These are phyloP conservation scores for Dissostichus mawsoni DNA, from an alignment of 2,113 vertebrate genomes.

Conservation along the genomic window DNA sequence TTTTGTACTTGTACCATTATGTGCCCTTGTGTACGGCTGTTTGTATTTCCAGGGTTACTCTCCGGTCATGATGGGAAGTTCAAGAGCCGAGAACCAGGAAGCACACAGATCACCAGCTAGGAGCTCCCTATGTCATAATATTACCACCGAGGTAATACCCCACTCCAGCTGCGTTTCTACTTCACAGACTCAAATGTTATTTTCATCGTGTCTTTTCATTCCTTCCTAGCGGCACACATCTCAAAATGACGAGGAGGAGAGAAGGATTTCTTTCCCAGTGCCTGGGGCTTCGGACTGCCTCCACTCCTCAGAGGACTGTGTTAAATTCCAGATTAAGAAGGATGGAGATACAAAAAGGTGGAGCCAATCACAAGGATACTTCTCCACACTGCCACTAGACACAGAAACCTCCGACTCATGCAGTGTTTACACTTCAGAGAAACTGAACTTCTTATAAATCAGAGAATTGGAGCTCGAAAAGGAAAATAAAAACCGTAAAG, in stretches of 20 bases:
- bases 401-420: conserved; percentile 68
- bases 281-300: conserved; percentile 77
- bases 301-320: conserved; percentile 72
- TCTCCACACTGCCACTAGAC: conserved; percentile 75
- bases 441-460: conserved; percentile 78
- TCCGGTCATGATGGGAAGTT: conserved; percentile 31
- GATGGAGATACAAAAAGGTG: conserved; percentile 31
- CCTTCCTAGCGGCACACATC: conserved; percentile 15
- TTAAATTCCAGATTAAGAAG: conserved; percentile 77
- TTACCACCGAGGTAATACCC: conserved; percentile 55
- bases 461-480: neutral
- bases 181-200: neutral
- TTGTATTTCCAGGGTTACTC: conserved; percentile 62
- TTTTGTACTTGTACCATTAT: neutral
- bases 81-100: conserved; percentile 49
- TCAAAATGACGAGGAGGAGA: conserved; percentile 40
- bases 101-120: conserved; percentile 19
- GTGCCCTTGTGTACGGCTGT: conserved; percentile 8
- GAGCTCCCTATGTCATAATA: conserved; percentile 35
- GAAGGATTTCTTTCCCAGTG: conserved; percentile 64
- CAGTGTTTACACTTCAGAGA: conserved; percentile 79
- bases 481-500: neutral
- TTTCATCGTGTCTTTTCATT: neutral
- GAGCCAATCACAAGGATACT: conserved; percentile 55
- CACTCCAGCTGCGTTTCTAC: neutral